Base-by-base conservation (phyloP, 2,113 vertebrate genomes). In the Pomatorhinus ruficollis region DNA sequence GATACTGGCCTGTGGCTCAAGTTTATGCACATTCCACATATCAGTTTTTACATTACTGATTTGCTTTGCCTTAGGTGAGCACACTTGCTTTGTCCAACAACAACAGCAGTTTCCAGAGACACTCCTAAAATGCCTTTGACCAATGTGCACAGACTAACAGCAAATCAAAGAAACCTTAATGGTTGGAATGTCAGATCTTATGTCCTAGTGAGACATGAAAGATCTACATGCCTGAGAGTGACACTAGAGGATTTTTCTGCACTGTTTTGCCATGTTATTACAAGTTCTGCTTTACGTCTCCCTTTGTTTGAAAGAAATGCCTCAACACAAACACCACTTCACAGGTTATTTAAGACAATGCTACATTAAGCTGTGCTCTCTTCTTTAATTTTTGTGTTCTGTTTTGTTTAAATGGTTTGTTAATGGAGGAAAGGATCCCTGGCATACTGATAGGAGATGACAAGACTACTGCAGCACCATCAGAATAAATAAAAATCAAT, bases 401-500 rank as follows among this genome's bases (percentile, higher is more conserved):
- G 65, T 44, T 89, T 91, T 87, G 52, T 77, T 89, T 90, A 94
- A 95, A 95, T 89, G 40, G 80, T 79, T 87, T 64, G 60, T 87
- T 91, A 96, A 85, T 88, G 54, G 76, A 91, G 47, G 30, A 80
- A 35, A 80, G 30, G 49, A 74, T 66, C 80, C 33, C 66, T 3
- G 1, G 89, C 64, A 79, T 94, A 89, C 83, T 97, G 97, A 98
- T 98, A 94, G 77, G 92, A 97, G 79, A 96, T 97, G 98, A 98
- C 98, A 98, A 97, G 92, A 98, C 96, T 95, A 97, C 96, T 95
- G 96, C 96, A 94, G 95, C 85, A 93, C 91, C 71, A 97, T 94
- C 93, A 97, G 89, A 97, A 95, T 95, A 98, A 98, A 98, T 98
- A 97, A 98, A 98, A 98, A 98, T 98, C 97, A 98, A 98, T 97